Percentiles rank a stretch among this genome's conserved stretches.
These are phyloP conservation scores for Omphaloscelis lunosa DNA, from an alignment of 2,888 invertebrate genomes.

Conservation along the genomic window DNA sequence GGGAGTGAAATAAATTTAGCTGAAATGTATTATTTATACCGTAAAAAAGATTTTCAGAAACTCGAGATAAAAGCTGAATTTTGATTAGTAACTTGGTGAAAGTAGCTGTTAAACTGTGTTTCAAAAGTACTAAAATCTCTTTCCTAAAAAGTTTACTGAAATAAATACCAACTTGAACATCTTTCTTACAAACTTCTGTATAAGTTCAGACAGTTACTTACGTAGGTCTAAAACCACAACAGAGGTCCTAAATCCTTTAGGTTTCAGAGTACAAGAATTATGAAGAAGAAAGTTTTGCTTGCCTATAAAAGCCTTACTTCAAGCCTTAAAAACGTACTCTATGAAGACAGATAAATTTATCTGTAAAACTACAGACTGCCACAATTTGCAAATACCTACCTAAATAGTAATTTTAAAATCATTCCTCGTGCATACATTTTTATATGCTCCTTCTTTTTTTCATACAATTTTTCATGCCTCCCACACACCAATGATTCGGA, in stretches of 20 bases:
- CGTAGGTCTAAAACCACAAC: too few species aligned
- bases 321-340: neutral
- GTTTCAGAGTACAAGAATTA: neutral
- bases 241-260: neutral
- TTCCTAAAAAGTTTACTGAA: slow-evolving; percentile 1
- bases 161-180: slow-evolving; percentile 24
- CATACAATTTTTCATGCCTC: neutral
- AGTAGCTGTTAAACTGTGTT: neutral
- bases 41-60: slow-evolving; percentile 14
- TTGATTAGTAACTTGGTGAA: slow-evolving; percentile 25
- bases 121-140: slow-evolving; percentile 22
- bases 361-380: neutral
- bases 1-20: neutral
- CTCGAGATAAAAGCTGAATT: slow-evolving; percentile 20
- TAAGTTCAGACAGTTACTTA: slow-evolving; percentile 18
- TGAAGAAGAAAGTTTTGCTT: neutral
- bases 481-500: slow-evolving; percentile 41
- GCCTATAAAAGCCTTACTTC: neutral
- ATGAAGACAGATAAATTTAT: neutral
- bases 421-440: neutral
- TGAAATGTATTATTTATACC: slow-evolving; percentile 7
- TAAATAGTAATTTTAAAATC: slow-evolving; percentile 2
- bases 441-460: neutral
- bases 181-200: slow-evolving; percentile 26
- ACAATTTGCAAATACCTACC: neutral